Percentiles rank a stretch among this genome's conserved stretches.
phyloP scores from a whole-genome alignment of 2,797 vertebrate genomes.

The Gallirallus australis region DNA sequence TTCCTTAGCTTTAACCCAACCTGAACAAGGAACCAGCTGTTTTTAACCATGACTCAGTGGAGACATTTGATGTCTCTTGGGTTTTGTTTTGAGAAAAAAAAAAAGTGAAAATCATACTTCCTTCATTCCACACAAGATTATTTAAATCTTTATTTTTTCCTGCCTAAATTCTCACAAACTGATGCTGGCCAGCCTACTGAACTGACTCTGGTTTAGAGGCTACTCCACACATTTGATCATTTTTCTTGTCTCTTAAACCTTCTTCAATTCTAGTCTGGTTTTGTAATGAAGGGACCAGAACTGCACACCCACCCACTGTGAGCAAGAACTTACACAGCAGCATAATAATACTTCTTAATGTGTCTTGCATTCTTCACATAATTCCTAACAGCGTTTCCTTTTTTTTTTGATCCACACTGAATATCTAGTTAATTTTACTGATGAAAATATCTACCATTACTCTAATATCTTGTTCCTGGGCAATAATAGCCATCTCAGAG shows the following conservation, averaged over 20 bases:
- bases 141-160: not conserved
- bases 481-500: not conserved
- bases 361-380: not conserved
- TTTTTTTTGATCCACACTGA: not conserved
- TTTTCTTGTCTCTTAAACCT: not conserved
- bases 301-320: not conserved
- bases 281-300: not conserved
- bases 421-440: not conserved
- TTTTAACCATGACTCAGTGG: not conserved
- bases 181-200: not conserved
- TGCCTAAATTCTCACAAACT: not conserved
- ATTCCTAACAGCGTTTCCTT: not conserved
- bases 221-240: not conserved
- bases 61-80: not conserved
- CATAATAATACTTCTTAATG: not conserved
- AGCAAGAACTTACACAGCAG: not conserved
- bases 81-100: not conserved
- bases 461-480: not conserved
- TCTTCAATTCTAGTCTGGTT: not conserved
- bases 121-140: not conserved
- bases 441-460: not conserved
- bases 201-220: not conserved
- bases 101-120: not conserved
- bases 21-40: not conserved
- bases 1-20: not conserved